A percentile compares a stretch with the other conserved stretches of the same genome.
Evolutionary conservation across 2,113 vertebrate genomes (phyloP).

Genomic region (Gallinago paraguaiae): DNA sequence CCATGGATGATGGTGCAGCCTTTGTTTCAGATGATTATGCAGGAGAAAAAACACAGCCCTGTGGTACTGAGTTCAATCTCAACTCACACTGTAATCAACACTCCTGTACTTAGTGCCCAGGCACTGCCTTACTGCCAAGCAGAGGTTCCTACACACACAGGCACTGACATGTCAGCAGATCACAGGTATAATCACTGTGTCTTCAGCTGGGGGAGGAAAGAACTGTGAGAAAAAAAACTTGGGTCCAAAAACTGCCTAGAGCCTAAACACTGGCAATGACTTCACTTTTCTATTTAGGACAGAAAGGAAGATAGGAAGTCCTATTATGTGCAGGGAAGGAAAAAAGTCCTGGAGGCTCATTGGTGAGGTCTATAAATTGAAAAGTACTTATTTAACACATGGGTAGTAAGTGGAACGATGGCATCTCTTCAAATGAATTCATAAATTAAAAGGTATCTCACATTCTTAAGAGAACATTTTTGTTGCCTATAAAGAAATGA

Average conservation of each 20-base stretch:
- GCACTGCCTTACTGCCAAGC: not conserved
- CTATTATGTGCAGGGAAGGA: not conserved
- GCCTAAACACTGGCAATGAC: constrained; percentile 43
- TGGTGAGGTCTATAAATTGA: not conserved
- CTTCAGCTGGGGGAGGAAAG: not conserved
- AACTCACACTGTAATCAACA: not conserved
- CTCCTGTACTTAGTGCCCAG: not conserved
- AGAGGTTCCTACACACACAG: not conserved
- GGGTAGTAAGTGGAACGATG: constrained; percentile 11
- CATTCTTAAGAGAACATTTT: constrained; percentile 20
- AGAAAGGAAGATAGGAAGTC: constrained; percentile 40
- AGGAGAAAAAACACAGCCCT: not conserved
- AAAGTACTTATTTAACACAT: constrained; percentile 2
- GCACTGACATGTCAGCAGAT: not conserved
- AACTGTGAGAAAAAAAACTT: constrained; percentile 31
- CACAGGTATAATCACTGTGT: not conserved
- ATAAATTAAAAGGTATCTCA: constrained; percentile 30
- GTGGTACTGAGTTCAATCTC: not conserved
- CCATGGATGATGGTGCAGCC: not conserved
- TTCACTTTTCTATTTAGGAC: not conserved
- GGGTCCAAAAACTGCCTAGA: constrained; percentile 30
- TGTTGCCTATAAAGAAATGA: constrained; percentile 10
- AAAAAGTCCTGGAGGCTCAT: constrained; percentile 23
- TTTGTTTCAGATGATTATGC: not conserved
- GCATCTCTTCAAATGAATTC: constrained; percentile 42